Evolutionary conservation across 2,113 vertebrate genomes (phyloP).

Genomic region (Tiliqua scincoides): DNA sequence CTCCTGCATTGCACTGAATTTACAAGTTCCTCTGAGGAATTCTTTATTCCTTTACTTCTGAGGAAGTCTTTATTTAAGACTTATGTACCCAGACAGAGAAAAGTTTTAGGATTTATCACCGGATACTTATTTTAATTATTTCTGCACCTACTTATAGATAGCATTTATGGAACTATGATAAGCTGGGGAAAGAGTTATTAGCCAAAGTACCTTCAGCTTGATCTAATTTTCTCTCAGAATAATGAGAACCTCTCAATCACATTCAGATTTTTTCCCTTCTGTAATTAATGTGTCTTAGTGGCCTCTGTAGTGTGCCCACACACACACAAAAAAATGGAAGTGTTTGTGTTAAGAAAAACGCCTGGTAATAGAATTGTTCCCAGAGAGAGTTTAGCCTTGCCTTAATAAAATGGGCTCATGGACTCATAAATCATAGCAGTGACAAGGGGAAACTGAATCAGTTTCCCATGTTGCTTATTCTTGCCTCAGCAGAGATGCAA

Average conservation of each 20-base stretch:
- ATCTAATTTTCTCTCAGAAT: constrained; percentile 9
- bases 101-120: constrained; percentile 9
- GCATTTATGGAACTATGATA: constrained; percentile 1
- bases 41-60: not conserved
- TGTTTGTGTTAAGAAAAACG: not conserved
- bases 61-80: not conserved
- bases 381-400: not conserved
- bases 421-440: constrained; percentile 27
- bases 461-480: not conserved
- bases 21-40: not conserved
- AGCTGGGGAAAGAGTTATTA: not conserved
- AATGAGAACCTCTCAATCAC: constrained; percentile 5
- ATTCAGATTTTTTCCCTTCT: constrained; percentile 2
- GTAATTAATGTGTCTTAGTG: constrained; percentile 12
- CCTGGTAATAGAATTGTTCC: constrained; percentile 14
- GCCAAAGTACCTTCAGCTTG: not conserved
- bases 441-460: constrained; percentile 15
- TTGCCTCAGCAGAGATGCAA: constrained; percentile 14
- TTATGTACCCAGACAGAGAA: not conserved
- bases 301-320: not conserved
- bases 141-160: constrained; percentile 2
- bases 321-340: not conserved
- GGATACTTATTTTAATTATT: not conserved
- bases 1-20: not conserved
- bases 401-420: constrained; percentile 19